Evolutionary conservation across 2,888 invertebrate species (phyloP), one percentile per base, ranked within the genome.

Genomic region (Aphelenchoides bicaudatus): DNA sequence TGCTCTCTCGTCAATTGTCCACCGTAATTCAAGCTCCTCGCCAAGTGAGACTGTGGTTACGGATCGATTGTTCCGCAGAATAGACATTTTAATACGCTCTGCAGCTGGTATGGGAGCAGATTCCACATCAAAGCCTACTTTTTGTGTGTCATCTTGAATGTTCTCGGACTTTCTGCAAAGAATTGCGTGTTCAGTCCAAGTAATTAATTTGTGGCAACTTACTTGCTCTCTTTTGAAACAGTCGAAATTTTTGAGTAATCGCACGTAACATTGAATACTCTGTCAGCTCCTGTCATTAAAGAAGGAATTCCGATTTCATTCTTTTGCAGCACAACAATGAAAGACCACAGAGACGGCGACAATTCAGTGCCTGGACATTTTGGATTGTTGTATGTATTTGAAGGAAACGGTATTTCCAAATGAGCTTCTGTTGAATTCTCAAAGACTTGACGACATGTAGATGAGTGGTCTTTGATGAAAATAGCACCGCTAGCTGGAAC

Each of bases 241-340:
- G 56, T n/a, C 2, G 47, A 55, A 3, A 63, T 50, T 21, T 63
- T 56, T 0, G 71, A 65, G 60, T 75, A 78, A 58, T 78, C 75
- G 53, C 78, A 78, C 23, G 74, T 72, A 23, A 78, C 67, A 50
- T 78, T 73, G 66, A 78, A 78, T 6, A 73, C 58, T n/a, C 73
- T 67, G 48, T 78, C 77, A 19, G 66, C 64, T 16, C 69, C 69
- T 10, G 76, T 78, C 52, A 78, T 64, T 48, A 78, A 38, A 1
- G 73, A 72, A 1, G 73, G 70, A 8, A 73, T 63, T 13, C 68
- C 72, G 59, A 74, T 62, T 19, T 65, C 66, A 39, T 75, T 73
- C 56, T 69, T 56, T 52, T 78, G 77, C 10, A 78, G 64, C 13
- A 78, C 78, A 6, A 79, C 65, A 39, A 71, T 61, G 54, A 69